Evolutionary conservation across 2,888 invertebrate genomes (phyloP).

Genomic region (Emesis russula): DNA sequence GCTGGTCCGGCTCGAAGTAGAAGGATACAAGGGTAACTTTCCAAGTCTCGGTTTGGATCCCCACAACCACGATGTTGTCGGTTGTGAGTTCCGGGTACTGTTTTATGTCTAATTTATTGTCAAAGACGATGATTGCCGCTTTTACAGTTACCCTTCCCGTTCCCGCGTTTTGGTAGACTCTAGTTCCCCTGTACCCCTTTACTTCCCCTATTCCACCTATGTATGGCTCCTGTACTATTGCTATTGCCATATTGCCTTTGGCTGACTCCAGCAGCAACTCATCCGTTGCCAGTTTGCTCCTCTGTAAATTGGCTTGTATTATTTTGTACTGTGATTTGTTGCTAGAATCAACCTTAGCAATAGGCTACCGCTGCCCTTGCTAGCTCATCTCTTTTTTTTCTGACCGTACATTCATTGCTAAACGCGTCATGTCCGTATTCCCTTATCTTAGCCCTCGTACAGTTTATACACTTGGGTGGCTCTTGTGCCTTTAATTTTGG

Average conservation of each 20-base stretch:
- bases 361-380: constrained; percentile 58
- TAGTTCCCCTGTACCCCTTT: neutral
- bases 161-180: neutral
- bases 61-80: constrained; percentile 9
- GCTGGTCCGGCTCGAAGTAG: neutral
- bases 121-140: neutral
- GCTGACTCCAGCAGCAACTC: neutral
- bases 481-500: constrained; percentile 9
- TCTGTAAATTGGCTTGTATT: constrained; percentile 1
- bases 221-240: constrained; percentile 12
- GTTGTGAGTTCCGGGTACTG: neutral
- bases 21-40: neutral
- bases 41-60: neutral
- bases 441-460: constrained; percentile 27
- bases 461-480: constrained; percentile 48
- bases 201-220: neutral
- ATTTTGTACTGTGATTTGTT: neutral
- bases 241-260: neutral
- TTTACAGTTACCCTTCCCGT: neutral
- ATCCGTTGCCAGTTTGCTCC: neutral
- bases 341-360: constrained; percentile 48
- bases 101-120: neutral
- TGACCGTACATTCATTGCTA: constrained; percentile 41
- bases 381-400: constrained; percentile 53
- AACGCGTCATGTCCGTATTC: constrained; percentile 56